A percentile compares a stretch with the other conserved stretches of the same genome.
These are phyloP conservation scores for Meleagris gallopavo DNA, from an alignment of 2,113 vertebrate genomes.

Conservation along the genomic window DNA sequence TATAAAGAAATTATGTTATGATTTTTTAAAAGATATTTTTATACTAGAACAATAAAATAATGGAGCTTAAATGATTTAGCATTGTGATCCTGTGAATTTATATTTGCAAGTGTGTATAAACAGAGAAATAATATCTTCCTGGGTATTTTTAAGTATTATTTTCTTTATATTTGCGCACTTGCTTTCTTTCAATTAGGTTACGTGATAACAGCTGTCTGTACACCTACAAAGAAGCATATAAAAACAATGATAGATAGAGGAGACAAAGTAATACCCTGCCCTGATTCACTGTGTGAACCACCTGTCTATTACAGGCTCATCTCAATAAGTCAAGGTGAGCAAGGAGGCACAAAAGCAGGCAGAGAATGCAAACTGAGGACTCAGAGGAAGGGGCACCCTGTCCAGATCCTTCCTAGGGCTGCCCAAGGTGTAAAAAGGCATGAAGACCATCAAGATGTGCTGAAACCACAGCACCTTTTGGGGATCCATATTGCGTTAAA, in stretches of 20 bases:
- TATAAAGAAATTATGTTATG: neutral
- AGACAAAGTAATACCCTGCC: neutral
- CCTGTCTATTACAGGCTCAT: neutral
- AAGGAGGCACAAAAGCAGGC: accelerated
- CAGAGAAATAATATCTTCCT: neutral
- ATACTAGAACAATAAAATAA: neutral
- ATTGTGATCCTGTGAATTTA: neutral
- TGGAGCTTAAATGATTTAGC: neutral
- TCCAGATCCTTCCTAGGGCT: neutral
- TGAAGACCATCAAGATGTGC: neutral
- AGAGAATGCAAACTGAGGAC: neutral
- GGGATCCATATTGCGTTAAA: no score
- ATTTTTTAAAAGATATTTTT: neutral
- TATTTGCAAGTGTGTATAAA: neutral
- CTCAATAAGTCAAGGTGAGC: neutral
- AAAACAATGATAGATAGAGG: neutral
- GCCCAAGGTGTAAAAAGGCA: accelerated
- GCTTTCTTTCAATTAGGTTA: neutral
- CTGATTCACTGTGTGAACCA: no score
- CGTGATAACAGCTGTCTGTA: neutral
- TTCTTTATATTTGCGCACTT: neutral
- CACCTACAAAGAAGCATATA: no score
- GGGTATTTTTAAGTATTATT: neutral
- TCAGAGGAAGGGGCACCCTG: neutral
- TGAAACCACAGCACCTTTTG: neutral